phyloP scores from a whole-genome alignment of 1,140 invertebrate species.

The Diorhabda elongata region DNA sequence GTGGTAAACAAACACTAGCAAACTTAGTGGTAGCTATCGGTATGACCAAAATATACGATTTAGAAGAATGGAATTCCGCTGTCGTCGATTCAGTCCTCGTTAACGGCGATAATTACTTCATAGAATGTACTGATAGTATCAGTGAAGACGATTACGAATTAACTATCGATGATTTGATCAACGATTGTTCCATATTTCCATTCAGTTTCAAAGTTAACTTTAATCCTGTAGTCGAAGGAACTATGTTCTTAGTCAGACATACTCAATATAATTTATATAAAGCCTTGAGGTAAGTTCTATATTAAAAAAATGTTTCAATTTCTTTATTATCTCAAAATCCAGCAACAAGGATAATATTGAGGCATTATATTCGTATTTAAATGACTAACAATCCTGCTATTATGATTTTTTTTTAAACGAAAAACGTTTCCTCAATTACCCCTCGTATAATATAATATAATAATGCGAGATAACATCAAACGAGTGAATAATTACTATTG shows the following conservation, averaged over 20 bases:
- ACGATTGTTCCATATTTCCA: slow-evolving; percentile 50
- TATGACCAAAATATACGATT: slow-evolving; percentile 53
- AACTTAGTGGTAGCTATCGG: slow-evolving; percentile 54
- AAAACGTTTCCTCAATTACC: no score
- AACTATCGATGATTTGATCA: slow-evolving; percentile 50
- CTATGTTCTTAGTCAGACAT: slow-evolving; percentile 52
- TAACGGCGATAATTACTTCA: slow-evolving; percentile 53
- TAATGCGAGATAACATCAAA: no score
- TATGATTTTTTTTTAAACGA: no score
- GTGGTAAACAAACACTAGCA: slow-evolving; percentile 47
- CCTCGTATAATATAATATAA: no score
- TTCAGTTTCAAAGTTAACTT: slow-evolving; percentile 55
- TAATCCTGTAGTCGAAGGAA: slow-evolving; percentile 55
- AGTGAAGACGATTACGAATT: slow-evolving; percentile 52
- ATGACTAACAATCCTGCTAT: no score
- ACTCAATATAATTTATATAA: slow-evolving; percentile 59
- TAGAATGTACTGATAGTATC: slow-evolving; percentile 49
- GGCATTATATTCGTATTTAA: no score
- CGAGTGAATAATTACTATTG: no score
- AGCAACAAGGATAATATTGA: no score
- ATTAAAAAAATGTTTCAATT: no score
- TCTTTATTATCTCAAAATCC: no score
- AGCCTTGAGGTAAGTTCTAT: slow-evolving; percentile 44
- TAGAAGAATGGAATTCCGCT: slow-evolving; percentile 57
- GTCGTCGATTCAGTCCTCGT: slow-evolving; percentile 58